Percentiles rank a stretch among this genome's conserved stretches.
Evolutionary conservation across 1,140 invertebrate genomes (phyloP).

Genomic region (Caerostris darwini): DNA sequence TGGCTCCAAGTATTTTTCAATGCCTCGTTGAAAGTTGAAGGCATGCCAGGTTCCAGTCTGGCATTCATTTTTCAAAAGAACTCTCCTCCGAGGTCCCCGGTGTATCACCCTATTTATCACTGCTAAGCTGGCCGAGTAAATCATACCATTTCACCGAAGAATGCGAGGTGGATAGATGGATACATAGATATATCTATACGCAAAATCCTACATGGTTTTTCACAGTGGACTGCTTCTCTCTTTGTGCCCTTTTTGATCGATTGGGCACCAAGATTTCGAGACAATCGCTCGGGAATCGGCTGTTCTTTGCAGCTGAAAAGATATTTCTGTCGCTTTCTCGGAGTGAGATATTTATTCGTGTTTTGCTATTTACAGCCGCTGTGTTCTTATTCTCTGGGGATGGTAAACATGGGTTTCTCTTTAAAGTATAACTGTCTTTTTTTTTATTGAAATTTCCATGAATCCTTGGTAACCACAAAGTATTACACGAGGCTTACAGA

Average conservation of each 20-base stretch:
- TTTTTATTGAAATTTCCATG: too few relatives aligned
- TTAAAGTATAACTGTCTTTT: too few relatives aligned
- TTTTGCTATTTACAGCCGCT: neutral
- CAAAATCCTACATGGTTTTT: neutral
- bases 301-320: neutral
- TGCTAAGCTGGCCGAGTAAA: neutral
- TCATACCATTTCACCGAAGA: constrained; percentile 26
- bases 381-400: too few relatives aligned
- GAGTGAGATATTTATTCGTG: neutral
- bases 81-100: neutral
- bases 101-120: neutral
- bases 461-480: too few relatives aligned
- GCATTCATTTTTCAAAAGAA: neutral
- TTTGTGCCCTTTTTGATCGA: neutral
- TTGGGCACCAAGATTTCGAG: neutral
- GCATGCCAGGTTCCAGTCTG: neutral
- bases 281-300: neutral
- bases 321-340: neutral
- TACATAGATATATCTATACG: neutral
- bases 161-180: neutral
- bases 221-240: neutral
- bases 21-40: constrained; percentile 43
- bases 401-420: too few relatives aligned
- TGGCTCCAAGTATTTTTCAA: constrained; percentile 30
- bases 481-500: too few relatives aligned